These are phyloP conservation scores for Engystomops pustulosus DNA, from an alignment of 2,113 vertebrate species.

Conservation along the genomic window DNA sequence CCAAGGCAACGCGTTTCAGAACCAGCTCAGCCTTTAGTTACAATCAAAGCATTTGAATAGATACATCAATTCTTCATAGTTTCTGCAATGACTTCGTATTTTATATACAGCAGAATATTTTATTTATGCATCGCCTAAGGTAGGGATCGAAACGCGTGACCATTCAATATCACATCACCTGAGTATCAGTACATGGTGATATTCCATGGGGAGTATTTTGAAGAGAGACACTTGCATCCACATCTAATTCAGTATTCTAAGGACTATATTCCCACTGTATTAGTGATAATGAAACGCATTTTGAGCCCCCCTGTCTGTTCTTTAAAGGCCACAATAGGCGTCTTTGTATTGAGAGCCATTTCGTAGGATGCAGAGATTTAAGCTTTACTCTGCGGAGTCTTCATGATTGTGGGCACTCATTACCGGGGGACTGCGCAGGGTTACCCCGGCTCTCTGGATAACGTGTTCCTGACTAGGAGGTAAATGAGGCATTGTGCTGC, in stretches of 20 bases:
- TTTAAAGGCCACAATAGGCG: not conserved
- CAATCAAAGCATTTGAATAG: too few relatives aligned
- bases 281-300: not conserved
- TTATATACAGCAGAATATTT: too few relatives aligned
- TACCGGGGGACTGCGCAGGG: conserved; percentile 62
- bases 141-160: not conserved
- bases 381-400: not conserved
- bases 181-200: not conserved
- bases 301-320: not conserved
- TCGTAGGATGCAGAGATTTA: not conserved
- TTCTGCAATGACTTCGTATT: too few relatives aligned
- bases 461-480: conserved; percentile 63
- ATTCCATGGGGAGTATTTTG: not conserved
- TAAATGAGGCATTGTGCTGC: conserved; percentile 71
- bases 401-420: conserved; percentile 66
- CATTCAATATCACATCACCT: too few relatives aligned
- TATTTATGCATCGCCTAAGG: not conserved
- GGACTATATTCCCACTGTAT: too few relatives aligned
- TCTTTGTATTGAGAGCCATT: not conserved
- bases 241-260: too few relatives aligned
- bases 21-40: too few relatives aligned
- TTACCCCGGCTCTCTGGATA: conserved; percentile 62
- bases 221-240: not conserved
- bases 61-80: too few relatives aligned
- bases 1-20: too few relatives aligned